Conservation (phyloP, 2,113 vertebrate genomes). For the Vireo altiloquus region DNA sequence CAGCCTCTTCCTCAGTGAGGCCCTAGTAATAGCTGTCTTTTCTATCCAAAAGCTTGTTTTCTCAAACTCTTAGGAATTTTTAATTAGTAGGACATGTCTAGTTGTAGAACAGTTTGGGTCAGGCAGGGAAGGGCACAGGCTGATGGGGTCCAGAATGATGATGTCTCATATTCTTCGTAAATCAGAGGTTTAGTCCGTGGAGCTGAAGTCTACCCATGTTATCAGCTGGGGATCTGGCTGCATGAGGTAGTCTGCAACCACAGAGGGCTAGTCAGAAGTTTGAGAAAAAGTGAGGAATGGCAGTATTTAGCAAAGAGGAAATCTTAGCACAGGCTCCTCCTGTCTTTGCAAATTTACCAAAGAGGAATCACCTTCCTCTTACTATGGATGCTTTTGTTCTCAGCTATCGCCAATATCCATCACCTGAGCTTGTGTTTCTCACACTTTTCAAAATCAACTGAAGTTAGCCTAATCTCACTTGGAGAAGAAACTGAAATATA, state of each 20-base stretch:
- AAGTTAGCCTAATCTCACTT: not conserved
- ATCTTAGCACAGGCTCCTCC: not conserved
- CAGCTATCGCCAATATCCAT: accelerated
- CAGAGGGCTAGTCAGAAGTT: not conserved
- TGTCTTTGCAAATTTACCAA: not conserved
- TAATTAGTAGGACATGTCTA: not conserved
- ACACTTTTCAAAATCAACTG: not conserved
- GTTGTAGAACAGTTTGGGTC: not conserved
- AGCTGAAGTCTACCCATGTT: not conserved
- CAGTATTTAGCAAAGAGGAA: not conserved
- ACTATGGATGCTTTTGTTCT: not conserved
- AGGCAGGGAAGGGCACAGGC: not conserved
- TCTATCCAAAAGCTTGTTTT: not conserved
- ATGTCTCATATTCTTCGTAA: not conserved
- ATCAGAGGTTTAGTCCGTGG: not conserved
- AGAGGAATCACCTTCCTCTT: not conserved
- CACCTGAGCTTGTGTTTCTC: not conserved
- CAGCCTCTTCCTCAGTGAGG: not conserved
- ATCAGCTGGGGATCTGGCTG: not conserved
- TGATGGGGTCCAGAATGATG: not conserved
- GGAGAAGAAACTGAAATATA: not conserved
- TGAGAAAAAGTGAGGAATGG: not conserved
- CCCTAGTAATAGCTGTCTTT: not conserved
- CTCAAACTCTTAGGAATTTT: not conserved
- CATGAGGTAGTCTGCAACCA: not conserved